phyloP scores from a whole-genome alignment of 2,113 vertebrate species.

The Coreoperca whiteheadi region DNA sequence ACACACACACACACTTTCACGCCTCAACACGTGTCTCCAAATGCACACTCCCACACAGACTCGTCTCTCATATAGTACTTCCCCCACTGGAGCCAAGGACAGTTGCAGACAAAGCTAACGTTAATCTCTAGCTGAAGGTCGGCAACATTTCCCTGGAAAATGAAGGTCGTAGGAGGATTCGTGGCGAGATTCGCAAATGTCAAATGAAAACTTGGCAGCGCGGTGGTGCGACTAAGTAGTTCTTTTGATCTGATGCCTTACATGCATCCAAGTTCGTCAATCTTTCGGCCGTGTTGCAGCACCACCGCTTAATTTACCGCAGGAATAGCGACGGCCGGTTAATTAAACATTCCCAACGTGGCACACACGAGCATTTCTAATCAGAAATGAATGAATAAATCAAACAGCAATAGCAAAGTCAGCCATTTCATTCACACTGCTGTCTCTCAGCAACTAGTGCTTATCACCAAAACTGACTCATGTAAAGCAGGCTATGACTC shows the following conservation, averaged over 20 bases:
- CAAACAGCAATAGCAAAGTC: not conserved
- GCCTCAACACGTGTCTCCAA: constrained; percentile 7
- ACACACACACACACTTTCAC: constrained; percentile 3
- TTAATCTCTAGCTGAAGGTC: constrained; percentile 77
- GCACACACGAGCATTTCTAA: not conserved
- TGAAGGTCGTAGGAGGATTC: constrained; percentile 66
- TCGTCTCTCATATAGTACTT: not conserved
- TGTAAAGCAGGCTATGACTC: not conserved
- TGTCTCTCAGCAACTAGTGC: not conserved
- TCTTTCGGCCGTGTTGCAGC: not conserved
- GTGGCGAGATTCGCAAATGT: constrained; percentile 72
- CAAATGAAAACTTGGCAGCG: constrained; percentile 68
- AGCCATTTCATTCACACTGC: not conserved
- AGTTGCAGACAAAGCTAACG: constrained; percentile 72
- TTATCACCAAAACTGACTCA: not conserved
- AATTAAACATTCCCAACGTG: constrained; percentile 28
- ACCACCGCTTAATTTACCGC: not conserved
- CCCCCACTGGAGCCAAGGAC: constrained; percentile 57
- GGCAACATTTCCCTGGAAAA: constrained; percentile 55
- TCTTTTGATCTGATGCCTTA: constrained; percentile 27
- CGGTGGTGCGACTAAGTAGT: not conserved
- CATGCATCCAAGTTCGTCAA: constrained; percentile 23
- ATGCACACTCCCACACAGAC: constrained; percentile 26
- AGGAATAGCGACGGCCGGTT: not conserved
- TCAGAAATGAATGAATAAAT: not conserved